Evolutionary conservation across 2,888 invertebrate genomes (phyloP).

Genomic region (Agrochola lota): DNA sequence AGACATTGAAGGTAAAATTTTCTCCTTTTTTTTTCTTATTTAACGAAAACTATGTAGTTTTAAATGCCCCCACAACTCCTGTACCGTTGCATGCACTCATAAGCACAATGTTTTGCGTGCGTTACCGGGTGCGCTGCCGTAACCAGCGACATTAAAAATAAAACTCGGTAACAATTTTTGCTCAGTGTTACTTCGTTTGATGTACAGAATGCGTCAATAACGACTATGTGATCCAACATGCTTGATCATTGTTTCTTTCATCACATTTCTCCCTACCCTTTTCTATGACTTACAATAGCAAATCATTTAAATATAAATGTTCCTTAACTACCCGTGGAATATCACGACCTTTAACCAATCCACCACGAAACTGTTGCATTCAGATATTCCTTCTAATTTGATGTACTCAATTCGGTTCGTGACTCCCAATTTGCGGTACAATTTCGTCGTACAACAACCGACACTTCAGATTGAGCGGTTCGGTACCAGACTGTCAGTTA

Average conservation of each 20-base stretch:
- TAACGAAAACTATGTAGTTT: too few relatives aligned
- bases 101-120: too few relatives aligned
- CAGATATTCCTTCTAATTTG: conserved; percentile 43
- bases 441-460: conserved; percentile 45
- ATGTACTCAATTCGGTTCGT: conserved; percentile 34
- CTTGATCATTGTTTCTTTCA: too few relatives aligned
- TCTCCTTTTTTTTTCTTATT: too few relatives aligned
- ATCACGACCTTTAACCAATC: conserved; percentile 4
- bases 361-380: conserved; percentile 38
- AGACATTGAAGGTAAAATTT: too few relatives aligned
- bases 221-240: neutral
- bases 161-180: too few relatives aligned
- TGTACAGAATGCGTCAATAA: too few relatives aligned
- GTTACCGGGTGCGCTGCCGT: too few relatives aligned
- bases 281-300: neutral
- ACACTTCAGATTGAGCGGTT: conserved; percentile 48
- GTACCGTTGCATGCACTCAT: too few relatives aligned
- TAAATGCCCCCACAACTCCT: too few relatives aligned
- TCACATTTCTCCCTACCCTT: neutral
- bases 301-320: conserved; percentile 1
- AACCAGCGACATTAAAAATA: too few relatives aligned
- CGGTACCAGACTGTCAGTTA: conserved; percentile 37
- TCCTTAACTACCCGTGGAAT: neutral
- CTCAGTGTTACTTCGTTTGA: too few relatives aligned
- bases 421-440: conserved; percentile 47